Conservation (phyloP, 2,888 invertebrate genomes). For the Cynaeus angustus region DNA sequence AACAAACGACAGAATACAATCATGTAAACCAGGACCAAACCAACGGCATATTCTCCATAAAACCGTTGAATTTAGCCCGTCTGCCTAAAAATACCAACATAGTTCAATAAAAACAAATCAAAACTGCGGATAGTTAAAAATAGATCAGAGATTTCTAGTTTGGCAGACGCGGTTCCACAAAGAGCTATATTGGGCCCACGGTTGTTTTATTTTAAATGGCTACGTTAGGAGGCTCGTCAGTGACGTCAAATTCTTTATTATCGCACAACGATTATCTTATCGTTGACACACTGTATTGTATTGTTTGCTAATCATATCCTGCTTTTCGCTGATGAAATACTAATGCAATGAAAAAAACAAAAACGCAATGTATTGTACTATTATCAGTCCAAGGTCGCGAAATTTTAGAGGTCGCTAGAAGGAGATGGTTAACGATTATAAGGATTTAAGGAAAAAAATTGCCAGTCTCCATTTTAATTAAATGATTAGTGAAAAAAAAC, state of each 20-base stretch:
- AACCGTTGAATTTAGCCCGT: too few species aligned
- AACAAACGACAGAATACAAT: slow-evolving; percentile 5
- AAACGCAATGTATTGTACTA: background rate
- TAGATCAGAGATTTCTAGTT: too few species aligned
- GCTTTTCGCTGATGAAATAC: slow-evolving; percentile 9
- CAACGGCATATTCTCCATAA: too few species aligned
- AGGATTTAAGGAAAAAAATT: too few species aligned
- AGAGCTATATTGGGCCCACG: too few species aligned
- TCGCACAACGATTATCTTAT: background rate
- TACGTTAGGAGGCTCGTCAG: slow-evolving; percentile 3
- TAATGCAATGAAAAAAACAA: slow-evolving; percentile 7
- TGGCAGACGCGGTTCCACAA: too few species aligned
- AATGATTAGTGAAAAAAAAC: background rate
- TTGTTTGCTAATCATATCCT: slow-evolving; percentile 1
- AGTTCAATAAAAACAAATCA: too few species aligned
- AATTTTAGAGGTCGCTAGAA: background rate
- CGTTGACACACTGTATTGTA: background rate
- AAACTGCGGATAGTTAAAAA: too few species aligned
- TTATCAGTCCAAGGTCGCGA: slow-evolving; percentile 8
- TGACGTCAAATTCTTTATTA: slow-evolving; percentile 1
- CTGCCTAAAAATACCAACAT: too few species aligned
- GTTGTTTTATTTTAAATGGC: too few species aligned
- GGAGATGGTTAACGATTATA: too few species aligned
- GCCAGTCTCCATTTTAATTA: too few species aligned
- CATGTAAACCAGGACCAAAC: background rate